A percentile compares a stretch with the other conserved stretches of the same genome.
These are phyloP conservation scores for Callipepla squamata DNA, from an alignment of 2,113 vertebrate genomes.

Conservation along the genomic window DNA sequence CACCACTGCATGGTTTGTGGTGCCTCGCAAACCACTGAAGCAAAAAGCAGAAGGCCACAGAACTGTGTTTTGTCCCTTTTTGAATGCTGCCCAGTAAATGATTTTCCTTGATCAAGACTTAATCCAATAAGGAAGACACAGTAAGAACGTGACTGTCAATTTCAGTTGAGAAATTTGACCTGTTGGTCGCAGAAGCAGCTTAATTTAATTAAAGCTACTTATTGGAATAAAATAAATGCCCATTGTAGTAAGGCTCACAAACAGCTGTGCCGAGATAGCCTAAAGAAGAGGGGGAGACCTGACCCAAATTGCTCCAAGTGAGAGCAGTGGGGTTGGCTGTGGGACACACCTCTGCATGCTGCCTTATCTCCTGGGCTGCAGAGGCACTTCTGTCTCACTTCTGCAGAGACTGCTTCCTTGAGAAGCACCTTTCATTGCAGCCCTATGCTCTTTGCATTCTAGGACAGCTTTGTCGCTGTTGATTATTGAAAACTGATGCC, in stretches of 20 bases:
- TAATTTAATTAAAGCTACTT: conserved; percentile 49
- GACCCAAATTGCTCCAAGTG: neutral
- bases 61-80: neutral
- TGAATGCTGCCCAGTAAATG: conserved; percentile 33
- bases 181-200: conserved; percentile 27
- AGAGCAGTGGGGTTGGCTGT: neutral
- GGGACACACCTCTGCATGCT: neutral
- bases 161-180: conserved; percentile 62
- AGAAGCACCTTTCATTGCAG: neutral
- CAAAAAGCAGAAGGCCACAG: neutral
- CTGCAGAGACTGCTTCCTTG: too few relatives aligned
- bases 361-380: accelerated
- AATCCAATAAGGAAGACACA: conserved; percentile 54
- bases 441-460: neutral
- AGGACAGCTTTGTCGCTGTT: neutral
- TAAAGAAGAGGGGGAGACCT: neutral
- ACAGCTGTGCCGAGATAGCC: neutral
- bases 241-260: neutral
- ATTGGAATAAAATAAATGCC: conserved; percentile 26
- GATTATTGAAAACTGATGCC: neutral
- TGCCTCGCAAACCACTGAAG: neutral
- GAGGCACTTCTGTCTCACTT: neutral
- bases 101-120: conserved; percentile 53
- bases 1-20: neutral
- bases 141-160: conserved; percentile 61